Evolutionary conservation across 2,797 vertebrate genomes (phyloP).

Genomic region (Jordanella pulchra): DNA sequence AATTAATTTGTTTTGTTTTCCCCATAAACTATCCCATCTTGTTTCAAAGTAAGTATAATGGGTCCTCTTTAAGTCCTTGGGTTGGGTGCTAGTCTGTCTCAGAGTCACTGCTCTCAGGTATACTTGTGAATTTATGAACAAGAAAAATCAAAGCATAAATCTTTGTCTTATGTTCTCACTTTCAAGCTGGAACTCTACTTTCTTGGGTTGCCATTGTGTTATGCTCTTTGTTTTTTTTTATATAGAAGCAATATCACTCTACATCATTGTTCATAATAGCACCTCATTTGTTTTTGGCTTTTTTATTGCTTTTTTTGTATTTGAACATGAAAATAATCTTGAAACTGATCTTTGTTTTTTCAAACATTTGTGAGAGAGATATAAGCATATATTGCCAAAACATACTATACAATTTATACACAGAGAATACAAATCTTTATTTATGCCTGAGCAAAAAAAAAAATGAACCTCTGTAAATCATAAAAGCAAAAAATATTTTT

Average conservation of each 20-base stretch:
- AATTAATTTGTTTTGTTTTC: no score
- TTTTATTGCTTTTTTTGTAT: background rate
- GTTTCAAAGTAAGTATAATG: no score
- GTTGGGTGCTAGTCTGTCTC: background rate
- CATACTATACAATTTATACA: background rate
- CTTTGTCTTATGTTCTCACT: background rate
- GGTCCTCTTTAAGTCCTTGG: background rate
- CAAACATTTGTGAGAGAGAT: background rate
- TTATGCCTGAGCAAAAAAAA: constrained; percentile 29
- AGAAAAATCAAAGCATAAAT: background rate
- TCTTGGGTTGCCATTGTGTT: background rate
- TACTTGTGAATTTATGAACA: background rate
- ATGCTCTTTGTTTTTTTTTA: background rate
- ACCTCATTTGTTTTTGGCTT: background rate
- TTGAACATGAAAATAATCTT: background rate
- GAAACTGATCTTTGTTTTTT: background rate
- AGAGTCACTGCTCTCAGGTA: background rate
- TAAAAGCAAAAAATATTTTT: constrained; percentile 33
- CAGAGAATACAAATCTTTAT: constrained; percentile 34
- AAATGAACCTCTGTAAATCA: constrained; percentile 30
- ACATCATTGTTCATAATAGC: background rate
- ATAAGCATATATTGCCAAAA: background rate
- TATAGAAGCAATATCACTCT: background rate
- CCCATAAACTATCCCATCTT: no score
- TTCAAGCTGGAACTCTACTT: background rate